A percentile compares a stretch with the other conserved stretches of the same genome.
Evolutionary conservation across 2,797 vertebrate genomes (phyloP).

Genomic region (Urocyon cinereoargenteus): DNA sequence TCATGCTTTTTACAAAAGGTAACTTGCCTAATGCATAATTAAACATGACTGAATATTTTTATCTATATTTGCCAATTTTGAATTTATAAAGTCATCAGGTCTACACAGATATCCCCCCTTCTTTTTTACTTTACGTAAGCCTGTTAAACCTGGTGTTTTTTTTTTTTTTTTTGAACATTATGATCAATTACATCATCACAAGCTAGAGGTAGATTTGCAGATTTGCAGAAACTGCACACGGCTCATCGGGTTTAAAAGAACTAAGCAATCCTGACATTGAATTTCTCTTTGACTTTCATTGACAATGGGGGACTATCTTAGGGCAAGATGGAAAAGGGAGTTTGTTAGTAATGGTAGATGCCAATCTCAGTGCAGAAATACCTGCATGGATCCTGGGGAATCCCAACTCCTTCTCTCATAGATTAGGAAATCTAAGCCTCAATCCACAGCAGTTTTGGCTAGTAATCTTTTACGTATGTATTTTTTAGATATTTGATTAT

Average conservation of each 20-base stretch:
- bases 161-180: not conserved
- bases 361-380: no score
- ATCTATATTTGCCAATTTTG: not conserved
- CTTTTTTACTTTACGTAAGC: not conserved
- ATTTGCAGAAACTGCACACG: not conserved
- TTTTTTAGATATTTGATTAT: not conserved
- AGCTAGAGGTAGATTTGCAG: not conserved
- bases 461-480: not conserved
- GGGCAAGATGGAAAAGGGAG: not conserved
- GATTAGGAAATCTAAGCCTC: not conserved
- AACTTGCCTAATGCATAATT: not conserved
- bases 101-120: not conserved
- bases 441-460: not conserved
- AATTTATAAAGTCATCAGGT: not conserved
- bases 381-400: not conserved
- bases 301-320: not conserved
- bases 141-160: not conserved
- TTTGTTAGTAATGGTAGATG: not conserved
- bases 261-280: not conserved
- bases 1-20: not conserved
- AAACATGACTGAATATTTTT: not conserved
- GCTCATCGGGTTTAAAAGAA: not conserved
- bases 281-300: not conserved
- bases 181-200: not conserved
- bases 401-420: not conserved